Conservation (phyloP, 2,797 vertebrate genomes). For the Pseudocheirus occidentalis region DNA sequence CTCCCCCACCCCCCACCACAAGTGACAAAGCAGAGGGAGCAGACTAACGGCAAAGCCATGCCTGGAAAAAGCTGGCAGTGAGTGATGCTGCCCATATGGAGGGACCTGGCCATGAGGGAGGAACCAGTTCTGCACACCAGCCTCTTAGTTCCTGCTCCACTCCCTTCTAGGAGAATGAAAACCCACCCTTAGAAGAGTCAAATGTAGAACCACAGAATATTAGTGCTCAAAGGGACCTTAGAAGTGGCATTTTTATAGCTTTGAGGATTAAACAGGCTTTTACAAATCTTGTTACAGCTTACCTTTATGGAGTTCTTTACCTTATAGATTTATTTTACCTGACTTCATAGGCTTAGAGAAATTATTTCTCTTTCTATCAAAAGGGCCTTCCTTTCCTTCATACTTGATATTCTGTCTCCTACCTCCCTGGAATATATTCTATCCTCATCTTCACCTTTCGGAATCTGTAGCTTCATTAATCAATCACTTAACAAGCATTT, state of each 20-base stretch:
- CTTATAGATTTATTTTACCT: not conserved
- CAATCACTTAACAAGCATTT: not conserved
- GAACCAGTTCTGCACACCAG: not conserved
- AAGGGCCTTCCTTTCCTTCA: not conserved
- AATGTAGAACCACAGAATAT: not conserved
- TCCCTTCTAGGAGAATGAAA: not conserved
- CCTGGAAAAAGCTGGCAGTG: not conserved
- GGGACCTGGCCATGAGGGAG: not conserved
- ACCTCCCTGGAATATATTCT: not conserved
- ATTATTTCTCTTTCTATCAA: not conserved
- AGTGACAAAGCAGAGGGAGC: not conserved
- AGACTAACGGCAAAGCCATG: not conserved
- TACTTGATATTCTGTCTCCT: not conserved
- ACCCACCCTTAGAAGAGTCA: not conserved
- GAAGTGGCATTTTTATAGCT: not conserved
- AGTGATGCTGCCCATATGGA: not conserved
- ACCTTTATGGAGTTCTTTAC: not conserved
- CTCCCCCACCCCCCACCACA: not conserved
- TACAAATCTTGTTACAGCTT: not conserved
- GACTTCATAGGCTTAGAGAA: not conserved
- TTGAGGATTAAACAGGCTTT: not conserved
- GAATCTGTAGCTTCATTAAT: not conserved
- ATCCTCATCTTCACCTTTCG: not conserved
- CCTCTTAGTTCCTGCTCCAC: not conserved
- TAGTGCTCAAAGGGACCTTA: not conserved